These are phyloP conservation scores for Solenopsis invicta DNA, from an alignment of 1,140 invertebrate species.

Conservation along the genomic window DNA sequence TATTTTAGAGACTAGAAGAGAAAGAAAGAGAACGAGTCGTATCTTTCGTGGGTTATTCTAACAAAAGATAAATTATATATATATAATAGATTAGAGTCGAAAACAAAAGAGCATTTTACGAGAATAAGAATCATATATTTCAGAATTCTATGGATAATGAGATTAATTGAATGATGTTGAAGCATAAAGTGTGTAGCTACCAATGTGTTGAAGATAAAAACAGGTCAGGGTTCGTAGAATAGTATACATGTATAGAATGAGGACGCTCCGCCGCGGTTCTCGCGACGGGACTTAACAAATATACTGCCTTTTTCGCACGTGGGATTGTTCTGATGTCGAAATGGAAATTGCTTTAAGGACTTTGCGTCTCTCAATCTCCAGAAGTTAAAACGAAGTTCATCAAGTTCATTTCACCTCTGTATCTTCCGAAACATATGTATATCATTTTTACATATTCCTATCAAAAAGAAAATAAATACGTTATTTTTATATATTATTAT, in stretches of 20 bases:
- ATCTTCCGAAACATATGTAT: constrained; percentile 16
- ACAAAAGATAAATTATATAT: constrained; percentile 47
- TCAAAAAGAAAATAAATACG: background rate
- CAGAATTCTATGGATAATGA: constrained; percentile 46
- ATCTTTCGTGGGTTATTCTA: constrained; percentile 53
- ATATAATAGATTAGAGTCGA: constrained; percentile 40
- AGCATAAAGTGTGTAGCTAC: constrained; percentile 51
- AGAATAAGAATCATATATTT: constrained; percentile 55
- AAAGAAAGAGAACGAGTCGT: background rate
- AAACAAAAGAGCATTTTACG: constrained; percentile 46
- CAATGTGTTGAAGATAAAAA: constrained; percentile 18
- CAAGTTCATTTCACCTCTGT: constrained; percentile 25
- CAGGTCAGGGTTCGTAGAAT: constrained; percentile 54
- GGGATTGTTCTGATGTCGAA: constrained; percentile 33
- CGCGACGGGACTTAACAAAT: constrained; percentile 38
- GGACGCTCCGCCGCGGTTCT: background rate
- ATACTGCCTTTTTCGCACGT: constrained; percentile 58
- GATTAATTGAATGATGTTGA: constrained; percentile 52
- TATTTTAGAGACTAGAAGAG: constrained; percentile 55
- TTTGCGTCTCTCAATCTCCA: background rate
- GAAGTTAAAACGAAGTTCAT: background rate
- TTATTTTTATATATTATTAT: constrained; percentile 47
- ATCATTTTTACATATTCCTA: constrained; percentile 38
- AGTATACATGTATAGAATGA: constrained; percentile 21
- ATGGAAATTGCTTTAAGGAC: constrained; percentile 1